Evolutionary conservation across 2,113 vertebrate species (phyloP).

Genomic region (Paramisgurnus dabryanus): DNA sequence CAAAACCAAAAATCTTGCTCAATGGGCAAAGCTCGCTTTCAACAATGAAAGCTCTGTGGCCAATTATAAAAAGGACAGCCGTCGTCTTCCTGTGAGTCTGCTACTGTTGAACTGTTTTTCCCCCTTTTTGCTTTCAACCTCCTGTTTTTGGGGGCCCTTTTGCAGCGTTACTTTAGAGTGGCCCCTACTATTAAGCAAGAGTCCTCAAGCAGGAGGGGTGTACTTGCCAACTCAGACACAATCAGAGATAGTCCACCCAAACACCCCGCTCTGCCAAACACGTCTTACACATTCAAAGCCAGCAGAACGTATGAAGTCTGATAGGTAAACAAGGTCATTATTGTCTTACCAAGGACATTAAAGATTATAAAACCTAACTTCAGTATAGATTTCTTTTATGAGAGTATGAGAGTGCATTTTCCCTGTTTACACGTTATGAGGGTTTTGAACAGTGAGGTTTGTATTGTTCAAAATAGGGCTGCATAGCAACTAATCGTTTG

Average conservation of each 20-base stretch:
- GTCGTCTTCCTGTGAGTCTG: constrained; percentile 43
- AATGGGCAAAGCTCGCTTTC: constrained; percentile 9
- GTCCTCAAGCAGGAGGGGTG: constrained; percentile 36
- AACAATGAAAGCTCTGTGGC: constrained; percentile 39
- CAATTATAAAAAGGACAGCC: constrained; percentile 39
- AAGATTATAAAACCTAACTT: neutral
- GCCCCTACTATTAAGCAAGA: constrained; percentile 50
- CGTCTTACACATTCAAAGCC: constrained; percentile 16
- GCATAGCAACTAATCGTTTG: too few relatives aligned
- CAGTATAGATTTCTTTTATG: neutral
- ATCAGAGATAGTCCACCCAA: constrained; percentile 40
- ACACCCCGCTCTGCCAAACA: constrained; percentile 36
- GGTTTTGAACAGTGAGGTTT: neutral
- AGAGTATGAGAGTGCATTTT: neutral
- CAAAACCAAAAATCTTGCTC: constrained; percentile 26
- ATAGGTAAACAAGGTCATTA: constrained; percentile 25
- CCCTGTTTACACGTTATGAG: neutral
- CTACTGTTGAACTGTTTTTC: constrained; percentile 43
- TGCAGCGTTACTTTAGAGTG: constrained; percentile 49
- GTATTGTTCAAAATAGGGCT: neutral
- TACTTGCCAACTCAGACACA: constrained; percentile 22
- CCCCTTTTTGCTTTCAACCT: constrained; percentile 33
- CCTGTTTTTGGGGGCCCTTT: constrained; percentile 46
- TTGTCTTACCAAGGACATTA: neutral
- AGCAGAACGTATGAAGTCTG: constrained; percentile 9